phyloP scores from a whole-genome alignment of 2,113 vertebrate genomes.

The Nothocercus nigrocapillus region DNA sequence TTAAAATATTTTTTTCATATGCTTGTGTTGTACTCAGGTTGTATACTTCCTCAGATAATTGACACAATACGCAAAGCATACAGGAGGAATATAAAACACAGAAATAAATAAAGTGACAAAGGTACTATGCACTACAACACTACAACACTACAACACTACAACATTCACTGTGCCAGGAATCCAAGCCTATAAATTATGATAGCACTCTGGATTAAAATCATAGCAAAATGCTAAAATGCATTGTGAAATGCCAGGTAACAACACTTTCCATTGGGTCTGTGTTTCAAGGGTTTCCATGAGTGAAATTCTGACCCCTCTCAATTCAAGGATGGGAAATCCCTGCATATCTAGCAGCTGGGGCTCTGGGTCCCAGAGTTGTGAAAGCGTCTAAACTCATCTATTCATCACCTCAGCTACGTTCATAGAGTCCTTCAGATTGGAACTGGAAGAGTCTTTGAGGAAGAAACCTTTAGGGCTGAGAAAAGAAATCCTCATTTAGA shows the following conservation, averaged over 20 bases:
- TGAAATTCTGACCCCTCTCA: neutral
- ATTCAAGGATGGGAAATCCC: neutral
- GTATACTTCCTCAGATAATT: neutral
- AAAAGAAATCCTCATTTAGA: neutral
- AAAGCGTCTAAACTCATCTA: neutral
- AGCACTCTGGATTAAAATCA: neutral
- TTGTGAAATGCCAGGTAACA: neutral
- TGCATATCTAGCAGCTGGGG: neutral
- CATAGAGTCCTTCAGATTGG: fast-evolving
- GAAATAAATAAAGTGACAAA: neutral
- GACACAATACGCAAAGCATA: neutral
- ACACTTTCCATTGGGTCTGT: neutral
- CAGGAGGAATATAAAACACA: neutral
- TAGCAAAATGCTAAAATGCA: neutral
- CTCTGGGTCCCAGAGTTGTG: neutral
- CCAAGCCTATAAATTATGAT: neutral
- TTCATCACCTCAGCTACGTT: neutral
- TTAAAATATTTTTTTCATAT: neutral
- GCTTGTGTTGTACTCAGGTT: neutral
- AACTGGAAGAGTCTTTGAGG: neutral
- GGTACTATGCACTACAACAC: neutral
- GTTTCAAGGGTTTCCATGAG: neutral
- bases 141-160: neutral
- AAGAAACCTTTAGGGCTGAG: neutral
- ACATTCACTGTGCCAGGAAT: neutral